These are phyloP conservation scores for Takifugu flavidus DNA, from an alignment of 2,113 vertebrate genomes.

Conservation along the genomic window DNA sequence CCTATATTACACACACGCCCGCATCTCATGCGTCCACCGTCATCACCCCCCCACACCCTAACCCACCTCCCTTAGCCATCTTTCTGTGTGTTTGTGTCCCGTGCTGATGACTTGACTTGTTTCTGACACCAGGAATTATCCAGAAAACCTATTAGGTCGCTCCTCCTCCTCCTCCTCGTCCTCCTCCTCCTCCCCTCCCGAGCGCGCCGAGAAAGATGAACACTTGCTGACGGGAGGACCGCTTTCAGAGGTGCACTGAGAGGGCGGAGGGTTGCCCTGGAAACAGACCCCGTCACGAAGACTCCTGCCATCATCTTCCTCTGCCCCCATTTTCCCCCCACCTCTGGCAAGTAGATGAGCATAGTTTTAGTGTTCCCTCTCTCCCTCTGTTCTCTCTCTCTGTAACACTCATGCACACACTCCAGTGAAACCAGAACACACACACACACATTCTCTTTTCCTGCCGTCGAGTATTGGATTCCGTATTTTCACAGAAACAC, in stretches of 20 bases:
- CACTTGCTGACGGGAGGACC: constrained; percentile 83
- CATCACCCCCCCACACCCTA: constrained; percentile 21
- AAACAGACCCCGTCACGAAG: constrained; percentile 60
- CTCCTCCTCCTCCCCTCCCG: constrained; percentile 55
- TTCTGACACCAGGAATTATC: constrained; percentile 96
- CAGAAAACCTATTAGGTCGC: constrained; percentile 94
- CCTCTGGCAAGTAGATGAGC: constrained; percentile 44
- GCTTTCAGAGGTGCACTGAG: constrained; percentile 52
- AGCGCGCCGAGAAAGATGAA: constrained; percentile 75
- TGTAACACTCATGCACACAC: constrained; percentile 18
- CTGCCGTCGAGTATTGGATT: neutral
- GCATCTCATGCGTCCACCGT: constrained; percentile 47
- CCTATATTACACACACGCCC: constrained; percentile 12
- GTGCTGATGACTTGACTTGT: constrained; percentile 85
- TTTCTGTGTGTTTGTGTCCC: constrained; percentile 56
- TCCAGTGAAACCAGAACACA: constrained; percentile 6
- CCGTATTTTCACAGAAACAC: neutral
- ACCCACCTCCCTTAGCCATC: constrained; percentile 45
- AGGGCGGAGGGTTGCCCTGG: constrained; percentile 52
- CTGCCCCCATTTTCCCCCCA: constrained; percentile 22
- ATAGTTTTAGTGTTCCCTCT: constrained; percentile 28
- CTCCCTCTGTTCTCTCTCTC: neutral
- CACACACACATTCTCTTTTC: constrained; percentile 2
- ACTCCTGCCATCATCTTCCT: constrained; percentile 52
- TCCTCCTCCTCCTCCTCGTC: constrained; percentile 46